Conservation (phyloP, 2,888 invertebrate genomes). For the Syritta pipiens region DNA sequence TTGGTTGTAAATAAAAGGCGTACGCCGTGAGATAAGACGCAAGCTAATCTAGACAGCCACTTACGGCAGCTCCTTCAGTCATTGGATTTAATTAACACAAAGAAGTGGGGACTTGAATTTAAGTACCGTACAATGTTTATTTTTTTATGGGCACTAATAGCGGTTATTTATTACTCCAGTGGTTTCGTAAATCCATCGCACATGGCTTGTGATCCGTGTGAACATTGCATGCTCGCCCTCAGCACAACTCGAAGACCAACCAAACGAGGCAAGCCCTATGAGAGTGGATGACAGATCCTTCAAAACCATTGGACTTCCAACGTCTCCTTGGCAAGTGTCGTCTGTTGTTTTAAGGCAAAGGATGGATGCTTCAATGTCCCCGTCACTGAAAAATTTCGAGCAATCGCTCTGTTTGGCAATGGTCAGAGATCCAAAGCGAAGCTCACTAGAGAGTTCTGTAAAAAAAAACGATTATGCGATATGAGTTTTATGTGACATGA, state of each 20-base stretch:
- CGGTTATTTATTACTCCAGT: conserved; percentile 30
- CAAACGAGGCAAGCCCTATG: conserved; percentile 22
- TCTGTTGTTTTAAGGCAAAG: conserved; percentile 3
- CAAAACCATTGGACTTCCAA: conserved; percentile 15
- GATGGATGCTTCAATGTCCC: not conserved
- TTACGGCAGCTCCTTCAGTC: too few relatives aligned
- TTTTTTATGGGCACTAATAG: too few relatives aligned
- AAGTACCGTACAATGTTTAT: too few relatives aligned
- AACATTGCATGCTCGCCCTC: conserved; percentile 5
- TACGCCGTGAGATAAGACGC: too few relatives aligned
- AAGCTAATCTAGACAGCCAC: too few relatives aligned
- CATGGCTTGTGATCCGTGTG: conserved; percentile 10
- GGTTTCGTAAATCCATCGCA: conserved; percentile 26
- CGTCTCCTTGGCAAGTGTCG: conserved; percentile 11
- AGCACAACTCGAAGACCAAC: conserved; percentile 5
- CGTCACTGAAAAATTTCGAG: not conserved
- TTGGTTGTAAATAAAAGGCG: too few relatives aligned
- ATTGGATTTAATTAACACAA: too few relatives aligned
- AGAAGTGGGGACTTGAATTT: too few relatives aligned
- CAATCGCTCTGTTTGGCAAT: conserved; percentile 8
- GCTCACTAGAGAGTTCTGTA: conserved; percentile 1
- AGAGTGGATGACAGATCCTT: conserved; percentile 1
- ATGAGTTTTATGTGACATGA: not conserved
- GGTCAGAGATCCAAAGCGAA: not conserved
- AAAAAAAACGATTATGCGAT: not conserved